A percentile compares a stretch with the other conserved stretches of the same genome.
Evolutionary conservation across 2,113 vertebrate genomes (phyloP).

Genomic region (Talpa occidentalis): DNA sequence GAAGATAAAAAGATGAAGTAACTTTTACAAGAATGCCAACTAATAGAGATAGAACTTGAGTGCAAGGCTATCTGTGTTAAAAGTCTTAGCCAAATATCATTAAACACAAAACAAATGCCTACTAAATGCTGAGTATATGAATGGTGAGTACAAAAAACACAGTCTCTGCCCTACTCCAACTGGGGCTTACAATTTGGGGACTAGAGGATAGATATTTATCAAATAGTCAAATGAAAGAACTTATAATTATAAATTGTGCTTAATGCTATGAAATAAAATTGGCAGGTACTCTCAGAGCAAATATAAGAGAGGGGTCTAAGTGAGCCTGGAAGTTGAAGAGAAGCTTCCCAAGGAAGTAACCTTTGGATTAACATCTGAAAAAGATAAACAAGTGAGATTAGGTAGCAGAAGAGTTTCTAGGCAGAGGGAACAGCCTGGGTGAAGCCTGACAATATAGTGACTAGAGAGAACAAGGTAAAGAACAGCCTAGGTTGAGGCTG

Average conservation of each 20-base stretch:
- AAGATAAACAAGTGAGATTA: not conserved
- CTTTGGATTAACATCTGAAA: not conserved
- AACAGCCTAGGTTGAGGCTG: not conserved
- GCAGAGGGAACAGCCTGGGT: not conserved
- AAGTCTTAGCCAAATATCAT: constrained; percentile 19
- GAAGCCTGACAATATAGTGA: not conserved
- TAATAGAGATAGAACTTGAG: constrained; percentile 46
- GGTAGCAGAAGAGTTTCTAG: not conserved
- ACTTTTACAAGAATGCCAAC: constrained; percentile 21
- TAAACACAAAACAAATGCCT: constrained; percentile 14
- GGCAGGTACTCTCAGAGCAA: not conserved
- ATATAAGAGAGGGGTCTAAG: not conserved
- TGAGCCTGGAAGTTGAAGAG: not conserved
- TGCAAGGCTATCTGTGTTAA: constrained; percentile 46
- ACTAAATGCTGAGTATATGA: not conserved
- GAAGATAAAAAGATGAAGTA: not conserved
- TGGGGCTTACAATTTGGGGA: not conserved
- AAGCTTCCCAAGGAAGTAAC: not conserved
- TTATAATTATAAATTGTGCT: constrained; percentile 13
- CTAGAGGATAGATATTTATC: not conserved
- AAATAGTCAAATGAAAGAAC: constrained; percentile 8
- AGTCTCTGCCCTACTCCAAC: not conserved
- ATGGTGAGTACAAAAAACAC: not conserved
- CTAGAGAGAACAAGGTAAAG: not conserved
- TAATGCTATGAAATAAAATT: not conserved